Evolutionary conservation across 2,888 invertebrate species (phyloP).

Genomic region (Spialia ferax): DNA sequence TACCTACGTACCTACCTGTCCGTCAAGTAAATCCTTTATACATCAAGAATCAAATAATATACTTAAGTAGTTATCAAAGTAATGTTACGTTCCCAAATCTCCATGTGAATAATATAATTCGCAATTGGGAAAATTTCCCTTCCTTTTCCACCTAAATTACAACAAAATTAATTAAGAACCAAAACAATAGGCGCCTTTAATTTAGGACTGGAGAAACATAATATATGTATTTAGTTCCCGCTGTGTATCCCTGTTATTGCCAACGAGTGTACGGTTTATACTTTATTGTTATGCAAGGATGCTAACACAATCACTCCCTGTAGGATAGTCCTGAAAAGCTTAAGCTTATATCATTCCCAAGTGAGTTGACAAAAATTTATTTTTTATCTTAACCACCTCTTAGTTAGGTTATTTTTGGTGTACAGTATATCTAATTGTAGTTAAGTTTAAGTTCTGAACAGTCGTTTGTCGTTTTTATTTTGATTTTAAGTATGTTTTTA

Average conservation of each 20-base stretch:
- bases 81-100: constrained; percentile 10
- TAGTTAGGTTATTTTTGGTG: too few species aligned
- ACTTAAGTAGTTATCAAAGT: background rate
- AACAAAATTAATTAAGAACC: constrained; percentile 28
- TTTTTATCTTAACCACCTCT: too few species aligned
- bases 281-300: constrained; percentile 17
- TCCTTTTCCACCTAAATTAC: constrained; percentile 20
- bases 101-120: constrained; percentile 5
- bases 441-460: too few species aligned
- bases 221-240: constrained; percentile 30
- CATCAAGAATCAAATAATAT: background rate
- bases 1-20: too few species aligned
- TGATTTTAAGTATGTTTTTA: too few species aligned
- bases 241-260: constrained; percentile 26
- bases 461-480: too few species aligned
- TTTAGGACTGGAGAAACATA: constrained; percentile 13
- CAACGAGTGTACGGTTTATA: constrained; percentile 17
- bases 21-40: background rate
- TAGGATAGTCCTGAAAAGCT: background rate
- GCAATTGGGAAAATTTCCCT: constrained; percentile 12
- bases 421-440: too few species aligned
- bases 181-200: constrained; percentile 29
- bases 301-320: background rate
- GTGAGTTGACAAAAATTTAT: background rate
- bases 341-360: background rate